Conservation (phyloP, 2,797 vertebrate genomes). For the Lindbergichthys nudifrons region DNA sequence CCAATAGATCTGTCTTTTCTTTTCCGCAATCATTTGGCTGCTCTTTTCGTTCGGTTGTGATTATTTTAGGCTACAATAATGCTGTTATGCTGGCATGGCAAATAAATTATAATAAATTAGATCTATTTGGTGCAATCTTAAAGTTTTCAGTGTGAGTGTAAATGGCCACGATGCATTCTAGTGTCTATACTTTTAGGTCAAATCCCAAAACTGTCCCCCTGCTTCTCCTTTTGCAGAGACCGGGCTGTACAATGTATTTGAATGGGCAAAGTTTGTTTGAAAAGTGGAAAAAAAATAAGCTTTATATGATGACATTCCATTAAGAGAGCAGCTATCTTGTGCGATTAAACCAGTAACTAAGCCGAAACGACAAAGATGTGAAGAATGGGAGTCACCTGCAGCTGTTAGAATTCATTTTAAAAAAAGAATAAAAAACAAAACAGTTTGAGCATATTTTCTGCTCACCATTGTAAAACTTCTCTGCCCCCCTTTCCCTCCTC, state of each 20-base stretch:
- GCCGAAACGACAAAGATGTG: not conserved
- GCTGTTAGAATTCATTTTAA: conserved; percentile 80
- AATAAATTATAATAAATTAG: conserved; percentile 45
- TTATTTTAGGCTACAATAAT: conserved; percentile 49
- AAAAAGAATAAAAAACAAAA: conserved; percentile 62
- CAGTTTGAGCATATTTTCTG: conserved; percentile 90
- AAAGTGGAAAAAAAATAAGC: conserved; percentile 54
- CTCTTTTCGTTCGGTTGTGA: conserved; percentile 45
- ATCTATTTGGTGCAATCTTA: conserved; percentile 42
- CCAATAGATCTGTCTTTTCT: conserved; percentile 44
- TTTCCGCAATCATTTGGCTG: conserved; percentile 40
- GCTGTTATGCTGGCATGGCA: conserved; percentile 78
- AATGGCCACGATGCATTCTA: conserved; percentile 32
- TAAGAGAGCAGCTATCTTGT: conserved; percentile 53
- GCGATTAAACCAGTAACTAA: conserved; percentile 16
- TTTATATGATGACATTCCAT: conserved; percentile 72
- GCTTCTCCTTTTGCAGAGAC: conserved; percentile 24
- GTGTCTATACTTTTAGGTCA: conserved; percentile 22
- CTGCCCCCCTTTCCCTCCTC: conserved; percentile 62
- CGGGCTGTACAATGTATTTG: conserved; percentile 26
- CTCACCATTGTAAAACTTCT: conserved; percentile 89
- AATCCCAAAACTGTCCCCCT: not conserved
- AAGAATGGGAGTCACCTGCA: conserved; percentile 78
- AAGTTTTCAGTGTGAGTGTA: conserved; percentile 43
- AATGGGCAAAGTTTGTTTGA: conserved; percentile 26